These are phyloP conservation scores for Isoperla grammatica DNA, from an alignment of 2,888 invertebrate species.

Conservation along the genomic window DNA sequence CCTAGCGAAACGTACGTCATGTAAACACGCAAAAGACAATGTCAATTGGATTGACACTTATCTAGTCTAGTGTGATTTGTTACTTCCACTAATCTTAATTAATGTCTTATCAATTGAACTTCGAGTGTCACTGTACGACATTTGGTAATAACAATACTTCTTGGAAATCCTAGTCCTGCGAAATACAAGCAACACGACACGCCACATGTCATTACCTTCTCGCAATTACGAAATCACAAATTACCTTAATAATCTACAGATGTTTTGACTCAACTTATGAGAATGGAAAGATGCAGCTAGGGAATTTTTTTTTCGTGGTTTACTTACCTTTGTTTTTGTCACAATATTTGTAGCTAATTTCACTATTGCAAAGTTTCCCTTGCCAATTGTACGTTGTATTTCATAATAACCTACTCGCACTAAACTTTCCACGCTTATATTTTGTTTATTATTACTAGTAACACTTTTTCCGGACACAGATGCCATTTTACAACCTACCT, in stretches of 20 bases:
- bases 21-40: no score
- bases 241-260: neutral
- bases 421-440: conserved; percentile 57
- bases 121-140: no score
- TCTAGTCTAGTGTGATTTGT: no score
- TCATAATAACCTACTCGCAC: conserved; percentile 96
- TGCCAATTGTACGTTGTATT: conserved; percentile 95
- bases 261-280: neutral
- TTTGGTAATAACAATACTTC: no score
- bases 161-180: no score
- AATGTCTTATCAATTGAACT: no score
- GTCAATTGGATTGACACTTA: no score
- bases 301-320: no score
- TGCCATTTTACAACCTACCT: conserved; percentile 24
- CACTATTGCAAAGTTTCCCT: conserved; percentile 98
- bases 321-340: conserved; percentile 96
- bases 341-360: conserved; percentile 97
- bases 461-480: conserved; percentile 23
- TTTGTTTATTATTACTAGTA: conserved; percentile 34
- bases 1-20: no score
- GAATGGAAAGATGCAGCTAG: neutral
- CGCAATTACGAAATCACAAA: neutral
- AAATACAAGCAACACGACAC: no score
- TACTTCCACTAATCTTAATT: no score
- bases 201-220: neutral